Base-by-base conservation (phyloP, 2,797 vertebrate genomes). In the Alosa sapidissima region DNA sequence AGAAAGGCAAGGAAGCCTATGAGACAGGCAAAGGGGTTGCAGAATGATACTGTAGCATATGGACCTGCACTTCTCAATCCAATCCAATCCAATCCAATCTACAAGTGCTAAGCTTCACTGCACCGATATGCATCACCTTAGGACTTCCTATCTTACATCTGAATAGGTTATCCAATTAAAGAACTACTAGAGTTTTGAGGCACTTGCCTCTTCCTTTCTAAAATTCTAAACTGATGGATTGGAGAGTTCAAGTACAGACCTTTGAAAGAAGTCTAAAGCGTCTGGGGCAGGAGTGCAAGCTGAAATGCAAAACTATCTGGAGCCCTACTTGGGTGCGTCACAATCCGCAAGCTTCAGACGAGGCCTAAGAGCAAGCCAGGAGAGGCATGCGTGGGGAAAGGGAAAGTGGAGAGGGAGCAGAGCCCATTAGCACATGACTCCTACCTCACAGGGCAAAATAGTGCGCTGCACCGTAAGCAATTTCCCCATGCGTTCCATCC, bases 401-500 rank as follows among this genome's bases (percentile, higher is more conserved):
- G 65, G 65, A 33, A 13, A 19, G 13, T 41, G 68, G 28, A 19
- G 11, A 75, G 68, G 68, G 13, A 19, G 33, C 68, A 45, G 16
- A 75, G 68, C 68, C 68, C 75, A 75, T 75, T 19, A 75, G 75
- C 36, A 75, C 68, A 75, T n/a, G 68, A 75, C 68, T 68, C 68
- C 36, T 75, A 75, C 68, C 68, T 75, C 68, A 45, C 36, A 16
- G 36, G 68, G 36, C 36, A 75, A 75, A 75, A 75, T 75, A 0
- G 68, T 75, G 75, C 68, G 68, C 36, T 75, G 68, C 11, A 75
- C 36, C 36, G 36, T 75, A 75, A 21, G 68, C 68, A 75, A 75
- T 75, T 75, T 75, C 68, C 33, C 68, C 68, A 75, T 75, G 68
- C 68, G 68, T 75, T 75, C 68, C 68, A 75, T 45, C 68, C 68